phyloP scores from a whole-genome alignment of 2,888 invertebrate genomes.

The Drosophila lutescens region DNA sequence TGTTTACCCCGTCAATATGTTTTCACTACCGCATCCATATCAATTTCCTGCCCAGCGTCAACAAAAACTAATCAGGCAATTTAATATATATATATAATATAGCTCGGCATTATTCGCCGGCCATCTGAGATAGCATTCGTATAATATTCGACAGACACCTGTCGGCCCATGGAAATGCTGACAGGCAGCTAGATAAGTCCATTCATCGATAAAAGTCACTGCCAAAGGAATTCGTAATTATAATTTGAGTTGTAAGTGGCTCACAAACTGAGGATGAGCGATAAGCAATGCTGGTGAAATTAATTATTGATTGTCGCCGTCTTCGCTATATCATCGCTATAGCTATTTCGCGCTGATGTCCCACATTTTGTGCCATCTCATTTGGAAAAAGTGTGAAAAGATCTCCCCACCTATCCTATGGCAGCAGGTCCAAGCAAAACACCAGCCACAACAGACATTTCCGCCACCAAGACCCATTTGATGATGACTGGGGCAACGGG shows the following conservation, averaged over 20 bases:
- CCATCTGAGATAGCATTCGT: conserved; percentile 18
- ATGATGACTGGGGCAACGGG: conserved; percentile 7
- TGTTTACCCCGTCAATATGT: neutral
- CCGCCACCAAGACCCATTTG: conserved; percentile 12
- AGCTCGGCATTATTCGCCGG: conserved; percentile 12
- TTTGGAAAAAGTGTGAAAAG: conserved; percentile 57
- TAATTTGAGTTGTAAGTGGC: conserved; percentile 9
- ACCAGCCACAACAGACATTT: conserved; percentile 21
- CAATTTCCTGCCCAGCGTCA: conserved; percentile 35
- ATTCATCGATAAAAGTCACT: conserved; percentile 24
- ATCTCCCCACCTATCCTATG: conserved; percentile 13
- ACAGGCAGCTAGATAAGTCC: conserved; percentile 18
- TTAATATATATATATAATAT: conserved; percentile 2
- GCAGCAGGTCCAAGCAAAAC: neutral
- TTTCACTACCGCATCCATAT: neutral
- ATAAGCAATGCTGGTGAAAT: conserved; percentile 13
- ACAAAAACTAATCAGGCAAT: conserved; percentile 32
- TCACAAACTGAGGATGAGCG: neutral
- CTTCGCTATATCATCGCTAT: neutral
- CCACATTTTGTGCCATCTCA: conserved; percentile 55
- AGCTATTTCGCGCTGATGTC: neutral
- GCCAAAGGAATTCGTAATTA: conserved; percentile 19
- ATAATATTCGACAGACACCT: conserved; percentile 20
- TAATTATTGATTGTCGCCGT: conserved; percentile 17
- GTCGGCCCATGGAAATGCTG: conserved; percentile 2